Percentiles rank a stretch among this genome's conserved stretches.
Conservation (phyloP, 2,797 vertebrate species). For the Mycteria americana region DNA sequence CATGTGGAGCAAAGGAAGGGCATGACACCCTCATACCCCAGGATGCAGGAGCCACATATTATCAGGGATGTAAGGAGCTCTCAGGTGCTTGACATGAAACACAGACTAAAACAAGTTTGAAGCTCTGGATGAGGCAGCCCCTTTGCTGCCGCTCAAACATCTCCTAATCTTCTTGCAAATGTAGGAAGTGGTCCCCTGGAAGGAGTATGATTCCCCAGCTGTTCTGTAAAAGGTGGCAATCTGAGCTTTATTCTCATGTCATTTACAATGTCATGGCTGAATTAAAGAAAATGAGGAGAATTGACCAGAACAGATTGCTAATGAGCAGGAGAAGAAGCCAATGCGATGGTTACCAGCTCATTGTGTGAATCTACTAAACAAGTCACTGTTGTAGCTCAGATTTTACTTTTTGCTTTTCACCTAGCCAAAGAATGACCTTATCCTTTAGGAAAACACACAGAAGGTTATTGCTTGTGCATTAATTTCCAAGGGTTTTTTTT, state of each 20-base stretch:
- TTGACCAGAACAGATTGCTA: background rate
- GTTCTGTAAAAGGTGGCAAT: background rate
- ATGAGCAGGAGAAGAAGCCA: background rate
- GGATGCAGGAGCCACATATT: background rate
- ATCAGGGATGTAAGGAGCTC: background rate
- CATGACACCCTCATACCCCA: background rate
- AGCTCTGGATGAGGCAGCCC: background rate
- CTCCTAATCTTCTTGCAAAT: background rate
- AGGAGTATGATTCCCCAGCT: background rate
- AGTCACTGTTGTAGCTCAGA: background rate
- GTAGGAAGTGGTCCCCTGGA: background rate
- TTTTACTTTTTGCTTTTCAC: background rate
- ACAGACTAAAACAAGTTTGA: background rate
- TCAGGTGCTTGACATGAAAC: background rate
- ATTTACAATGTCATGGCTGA: background rate
- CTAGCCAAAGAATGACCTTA: background rate
- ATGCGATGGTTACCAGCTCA: background rate
- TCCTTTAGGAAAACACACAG: background rate
- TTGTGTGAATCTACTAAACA: background rate
- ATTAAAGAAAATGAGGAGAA: background rate
- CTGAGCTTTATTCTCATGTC: background rate
- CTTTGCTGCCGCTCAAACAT: background rate
- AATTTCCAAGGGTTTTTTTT: background rate
- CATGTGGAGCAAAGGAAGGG: background rate
- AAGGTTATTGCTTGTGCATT: background rate